Evolutionary conservation across 2,797 vertebrate genomes (phyloP).

Genomic region (Heliangelus exortis): DNA sequence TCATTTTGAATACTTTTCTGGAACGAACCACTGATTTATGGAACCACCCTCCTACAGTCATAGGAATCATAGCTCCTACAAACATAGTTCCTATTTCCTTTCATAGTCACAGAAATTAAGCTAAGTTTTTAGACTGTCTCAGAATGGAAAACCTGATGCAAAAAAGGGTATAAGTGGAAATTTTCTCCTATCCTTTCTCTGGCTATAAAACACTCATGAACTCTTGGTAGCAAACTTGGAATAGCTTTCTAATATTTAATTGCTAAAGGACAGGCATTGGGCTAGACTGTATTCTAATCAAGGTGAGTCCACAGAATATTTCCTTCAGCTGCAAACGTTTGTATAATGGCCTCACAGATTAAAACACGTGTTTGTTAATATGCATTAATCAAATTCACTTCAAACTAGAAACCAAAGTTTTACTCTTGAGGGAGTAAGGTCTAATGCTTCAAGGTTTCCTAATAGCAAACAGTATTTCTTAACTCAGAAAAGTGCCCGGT

Average conservation of each 20-base stretch:
- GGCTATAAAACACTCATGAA: neutral
- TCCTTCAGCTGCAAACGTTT: neutral
- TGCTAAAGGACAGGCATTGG: neutral
- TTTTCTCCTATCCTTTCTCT: neutral
- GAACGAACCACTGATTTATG: neutral
- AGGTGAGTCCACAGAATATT: neutral
- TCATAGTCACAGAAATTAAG: neutral
- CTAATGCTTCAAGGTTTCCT: neutral
- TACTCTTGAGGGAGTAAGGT: rapidly evolving
- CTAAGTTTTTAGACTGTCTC: neutral
- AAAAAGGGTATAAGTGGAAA: neutral
- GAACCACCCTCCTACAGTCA: neutral
- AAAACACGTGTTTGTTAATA: neutral
- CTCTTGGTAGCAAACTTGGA: neutral
- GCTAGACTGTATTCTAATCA: neutral
- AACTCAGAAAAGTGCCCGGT: neutral
- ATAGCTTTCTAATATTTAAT: neutral
- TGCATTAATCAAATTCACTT: neutral
- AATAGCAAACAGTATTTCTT: neutral
- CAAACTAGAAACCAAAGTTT: neutral
- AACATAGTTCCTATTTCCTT: neutral
- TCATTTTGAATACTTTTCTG: neutral
- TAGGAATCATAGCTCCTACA: neutral
- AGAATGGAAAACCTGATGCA: neutral
- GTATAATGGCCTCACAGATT: neutral